Evolutionary conservation across 2,113 vertebrate genomes (phyloP).

Genomic region (Channa maculata): DNA sequence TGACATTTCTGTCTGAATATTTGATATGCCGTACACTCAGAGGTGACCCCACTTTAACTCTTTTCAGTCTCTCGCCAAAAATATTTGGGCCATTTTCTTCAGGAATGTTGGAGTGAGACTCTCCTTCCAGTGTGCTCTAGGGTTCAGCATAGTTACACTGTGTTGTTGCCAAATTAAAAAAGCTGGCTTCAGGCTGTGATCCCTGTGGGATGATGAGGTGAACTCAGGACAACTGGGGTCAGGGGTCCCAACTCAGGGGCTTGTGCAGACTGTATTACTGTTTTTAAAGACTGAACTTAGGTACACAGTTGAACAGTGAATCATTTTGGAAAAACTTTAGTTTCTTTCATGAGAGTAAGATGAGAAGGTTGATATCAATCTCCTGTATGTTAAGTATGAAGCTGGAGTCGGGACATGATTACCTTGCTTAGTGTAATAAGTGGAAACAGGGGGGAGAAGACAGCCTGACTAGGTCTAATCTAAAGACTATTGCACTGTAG

Average conservation of each 20-base stretch:
- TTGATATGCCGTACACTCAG: constrained; percentile 4
- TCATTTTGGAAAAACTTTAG: not conserved
- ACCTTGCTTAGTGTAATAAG: not conserved
- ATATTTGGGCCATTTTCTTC: constrained; percentile 37
- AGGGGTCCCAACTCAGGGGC: not conserved
- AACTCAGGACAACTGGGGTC: not conserved
- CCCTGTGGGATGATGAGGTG: not conserved
- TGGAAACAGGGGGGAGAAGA: too few species aligned
- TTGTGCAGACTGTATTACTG: not conserved
- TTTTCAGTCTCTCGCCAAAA: constrained; percentile 15
- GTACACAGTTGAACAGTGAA: not conserved
- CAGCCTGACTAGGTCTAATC: not conserved
- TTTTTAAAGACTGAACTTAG: too few species aligned
- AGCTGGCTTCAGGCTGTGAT: constrained; percentile 18
- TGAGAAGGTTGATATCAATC: not conserved
- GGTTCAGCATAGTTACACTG: constrained; percentile 17
- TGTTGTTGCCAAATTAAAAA: constrained; percentile 41
- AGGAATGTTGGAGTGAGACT: constrained; percentile 58
- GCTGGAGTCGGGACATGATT: not conserved
- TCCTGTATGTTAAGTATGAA: not conserved
- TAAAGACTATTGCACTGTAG: not conserved
- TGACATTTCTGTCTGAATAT: constrained; percentile 11
- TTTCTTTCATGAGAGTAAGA: not conserved
- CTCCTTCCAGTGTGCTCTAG: not conserved
- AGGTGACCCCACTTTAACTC: constrained; percentile 27